A percentile compares a stretch with the other conserved stretches of the same genome.
These are phyloP conservation scores for Tenebrosternarchus preto DNA, from an alignment of 2,113 vertebrate species.

Conservation along the genomic window DNA sequence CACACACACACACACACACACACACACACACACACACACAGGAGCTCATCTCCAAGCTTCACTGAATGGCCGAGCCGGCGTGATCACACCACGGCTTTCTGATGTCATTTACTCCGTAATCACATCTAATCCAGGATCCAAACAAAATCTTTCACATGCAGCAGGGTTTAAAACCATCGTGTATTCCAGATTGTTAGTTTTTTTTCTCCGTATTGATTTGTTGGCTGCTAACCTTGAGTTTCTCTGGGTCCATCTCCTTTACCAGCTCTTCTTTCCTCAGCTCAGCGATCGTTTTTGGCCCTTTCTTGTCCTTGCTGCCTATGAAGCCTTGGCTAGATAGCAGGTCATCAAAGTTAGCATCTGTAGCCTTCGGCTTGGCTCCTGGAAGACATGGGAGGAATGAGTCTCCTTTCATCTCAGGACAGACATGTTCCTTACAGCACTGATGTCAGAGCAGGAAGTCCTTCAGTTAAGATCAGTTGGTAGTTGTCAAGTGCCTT, in stretches of 20 bases:
- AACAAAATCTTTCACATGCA: background rate
- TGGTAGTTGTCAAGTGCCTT: too few species aligned
- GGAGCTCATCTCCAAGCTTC: background rate
- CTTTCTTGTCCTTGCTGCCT: conserved; percentile 90
- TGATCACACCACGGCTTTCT: background rate
- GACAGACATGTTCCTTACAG: too few species aligned
- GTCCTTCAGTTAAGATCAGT: too few species aligned
- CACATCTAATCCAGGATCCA: background rate
- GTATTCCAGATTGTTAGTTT: background rate
- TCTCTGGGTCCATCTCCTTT: conserved; percentile 99
- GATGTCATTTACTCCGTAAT: too few species aligned
- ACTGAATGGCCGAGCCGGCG: background rate
- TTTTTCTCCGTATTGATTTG: background rate
- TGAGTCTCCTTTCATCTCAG: background rate
- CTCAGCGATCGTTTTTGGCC: conserved; percentile 95
- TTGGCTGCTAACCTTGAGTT: conserved; percentile 82
- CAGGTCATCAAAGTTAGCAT: conserved; percentile 92
- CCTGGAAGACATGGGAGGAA: conserved; percentile 70
- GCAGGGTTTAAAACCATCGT: background rate
- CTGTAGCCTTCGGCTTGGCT: conserved; percentile 81
- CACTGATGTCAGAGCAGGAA: too few species aligned
- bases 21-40: conserved; percentile 30
- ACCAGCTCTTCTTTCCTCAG: conserved; percentile 99
- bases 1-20: conserved; percentile 25
- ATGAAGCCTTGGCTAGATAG: conserved; percentile 95